Evolutionary conservation across 2,888 invertebrate genomes (phyloP).

Genomic region (Napeogenes sylphis): DNA sequence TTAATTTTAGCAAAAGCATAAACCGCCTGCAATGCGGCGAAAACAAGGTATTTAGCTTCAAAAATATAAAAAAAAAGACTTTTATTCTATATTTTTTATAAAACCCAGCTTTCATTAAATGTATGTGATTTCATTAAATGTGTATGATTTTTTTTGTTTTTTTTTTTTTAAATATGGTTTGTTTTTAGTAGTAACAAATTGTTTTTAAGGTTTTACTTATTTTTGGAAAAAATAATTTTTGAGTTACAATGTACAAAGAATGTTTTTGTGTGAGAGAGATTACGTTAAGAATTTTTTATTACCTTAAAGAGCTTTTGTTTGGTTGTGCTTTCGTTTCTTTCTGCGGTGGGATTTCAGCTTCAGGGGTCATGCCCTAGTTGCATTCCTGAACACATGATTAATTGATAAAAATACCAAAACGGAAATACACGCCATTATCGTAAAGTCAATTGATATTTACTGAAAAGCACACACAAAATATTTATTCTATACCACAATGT

Average conservation of each 20-base stretch:
- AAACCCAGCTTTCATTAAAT: too few species aligned
- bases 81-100: too few species aligned
- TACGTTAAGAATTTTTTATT: not conserved
- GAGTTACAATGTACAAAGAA: too few species aligned
- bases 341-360: not conserved
- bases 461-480: not conserved
- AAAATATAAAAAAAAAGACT: not conserved
- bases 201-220: too few species aligned
- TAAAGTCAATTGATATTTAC: not conserved
- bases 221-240: too few species aligned
- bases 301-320: not conserved
- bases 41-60: constrained; percentile 16
- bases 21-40: constrained; percentile 24
- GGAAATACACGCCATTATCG: not conserved
- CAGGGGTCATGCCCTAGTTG: constrained; percentile 2
- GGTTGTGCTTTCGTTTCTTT: not conserved
- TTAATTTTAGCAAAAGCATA: constrained; percentile 50
- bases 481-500: too few species aligned
- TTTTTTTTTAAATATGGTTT: too few species aligned
- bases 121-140: too few species aligned
- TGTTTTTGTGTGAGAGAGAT: too few species aligned
- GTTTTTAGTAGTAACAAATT: too few species aligned
- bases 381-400: constrained; percentile 1
- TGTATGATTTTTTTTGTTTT: too few species aligned
- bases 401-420: not conserved